Base-by-base conservation (phyloP, 2,797 vertebrate genomes). In the Hippocampus kuda region DNA sequence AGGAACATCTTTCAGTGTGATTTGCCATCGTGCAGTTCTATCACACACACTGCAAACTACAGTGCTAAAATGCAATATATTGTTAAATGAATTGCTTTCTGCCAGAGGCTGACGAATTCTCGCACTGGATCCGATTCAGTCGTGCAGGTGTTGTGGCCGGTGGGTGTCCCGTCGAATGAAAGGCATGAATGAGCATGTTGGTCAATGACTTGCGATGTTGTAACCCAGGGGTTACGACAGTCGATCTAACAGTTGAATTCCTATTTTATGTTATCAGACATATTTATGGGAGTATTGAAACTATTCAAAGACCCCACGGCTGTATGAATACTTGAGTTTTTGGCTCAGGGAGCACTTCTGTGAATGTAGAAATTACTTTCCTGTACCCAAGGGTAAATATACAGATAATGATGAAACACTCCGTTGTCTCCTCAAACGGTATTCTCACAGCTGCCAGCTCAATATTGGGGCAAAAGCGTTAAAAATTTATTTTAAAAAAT, bases 261-360 rank as follows among this genome's bases (percentile, higher is more conserved):
- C 26, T 27, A 41, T 73, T 51, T 54, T 6, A 41, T 66, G 46
- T 67, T 38, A 69, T 69, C 41, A 75, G 51, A 75, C 77, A 78
- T 16, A 87, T 89, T 89, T 83, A 89, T 77, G 79, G 73, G 42
- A 70, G 54, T 66, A 65, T 77, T 77, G 15, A 77, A 77, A 77
- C 81, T 62, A 76, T 69, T 72, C 65, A 68, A 30, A 67, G 64
- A 68, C 67, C 79, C 72, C 4, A 6, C 66, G 74, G 85, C 77
- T 74, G 66, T 1, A 22, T 60, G 73, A 81, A 76, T 77, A 72
- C 68, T 77, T 79, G 67, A 70, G 74, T 69, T 80, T 79, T 80
- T 85, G 79, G 76, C 81, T 84, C 70, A 75, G 76, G 69, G 60
- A 84, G 34, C 73, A 48, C 48, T 69, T 70, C 68, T 73, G 81